Percentiles rank a stretch among this genome's conserved stretches.
Evolutionary conservation across 2,797 vertebrate genomes (phyloP).

Genomic region (Halcyon leucocephala): DNA sequence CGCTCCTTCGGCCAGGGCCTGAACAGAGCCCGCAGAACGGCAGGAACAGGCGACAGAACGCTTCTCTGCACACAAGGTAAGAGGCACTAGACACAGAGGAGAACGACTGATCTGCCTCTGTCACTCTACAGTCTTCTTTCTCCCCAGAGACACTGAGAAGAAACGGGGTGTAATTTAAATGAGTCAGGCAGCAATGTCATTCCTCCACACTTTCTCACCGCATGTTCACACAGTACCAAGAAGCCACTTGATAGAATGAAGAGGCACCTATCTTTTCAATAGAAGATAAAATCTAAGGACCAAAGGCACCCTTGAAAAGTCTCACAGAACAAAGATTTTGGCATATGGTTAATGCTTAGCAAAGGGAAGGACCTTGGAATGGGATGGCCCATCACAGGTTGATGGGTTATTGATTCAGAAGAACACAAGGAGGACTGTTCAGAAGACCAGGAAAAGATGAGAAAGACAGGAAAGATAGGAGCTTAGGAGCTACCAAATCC

Average conservation of each 20-base stretch:
- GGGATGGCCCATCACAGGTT: not conserved
- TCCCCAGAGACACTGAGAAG: not conserved
- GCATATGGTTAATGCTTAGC: not conserved
- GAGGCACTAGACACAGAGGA: not conserved
- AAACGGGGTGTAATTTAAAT: not conserved
- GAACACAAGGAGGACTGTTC: not conserved
- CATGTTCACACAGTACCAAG: not conserved
- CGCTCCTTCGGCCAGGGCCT: slow-evolving; percentile 77
- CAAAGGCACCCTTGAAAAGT: not conserved
- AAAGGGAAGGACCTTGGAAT: not conserved
- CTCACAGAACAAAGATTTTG: not conserved
- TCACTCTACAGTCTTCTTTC: not conserved
- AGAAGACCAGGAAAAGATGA: not conserved
- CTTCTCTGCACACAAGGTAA: not conserved
- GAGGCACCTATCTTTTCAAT: not conserved
- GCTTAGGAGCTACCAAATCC: not conserved
- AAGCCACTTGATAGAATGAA: not conserved
- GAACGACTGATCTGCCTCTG: not conserved
- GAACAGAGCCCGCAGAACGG: slow-evolving; percentile 79
- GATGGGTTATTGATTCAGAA: not conserved
- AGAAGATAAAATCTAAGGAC: not conserved
- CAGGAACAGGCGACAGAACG: slow-evolving; percentile 56
- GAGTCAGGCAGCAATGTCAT: not conserved
- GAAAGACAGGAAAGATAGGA: not conserved
- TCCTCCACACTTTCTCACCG: not conserved